Base-by-base conservation (phyloP, 2,888 invertebrate species). In the Parnassius smintheus region DNA sequence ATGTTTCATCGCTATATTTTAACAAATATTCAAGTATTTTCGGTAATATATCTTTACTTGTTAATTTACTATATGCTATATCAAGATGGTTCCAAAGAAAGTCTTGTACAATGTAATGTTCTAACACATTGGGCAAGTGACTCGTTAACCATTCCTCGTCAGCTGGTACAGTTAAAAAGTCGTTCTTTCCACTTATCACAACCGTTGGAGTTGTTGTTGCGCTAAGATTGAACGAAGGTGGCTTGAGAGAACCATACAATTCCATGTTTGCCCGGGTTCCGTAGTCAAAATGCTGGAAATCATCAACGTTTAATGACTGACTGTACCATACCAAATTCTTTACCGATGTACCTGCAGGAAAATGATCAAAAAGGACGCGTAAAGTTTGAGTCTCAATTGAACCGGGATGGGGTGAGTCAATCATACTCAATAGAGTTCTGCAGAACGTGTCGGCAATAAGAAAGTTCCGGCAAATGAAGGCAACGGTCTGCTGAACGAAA, bases 131-230 rank as follows among this genome's bases (percentile, higher is more conserved):
- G 0, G 94, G 93, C 41, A 96, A 76, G 57, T 88, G 78, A 0
- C 78, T 73, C 42, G 91, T 78, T 65, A 95, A 73, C 72, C 92
- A 91, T 50, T 90, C 73, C 1, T 94, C 92, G 60, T 95, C 94
- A 72, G 85, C 80, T 0, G 86, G 79, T 92, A 93, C 71, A 93
- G 86, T 93, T 88, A 94, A 76, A 93, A 95, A 72, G 92, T 94
- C 88, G 48, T 83, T 85, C 10, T 66, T 70, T 0, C 88, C 88
- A 56, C 86, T 84, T 46, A 89, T 70, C 7, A 76, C 68, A 2
- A 88, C 71, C 2, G 81, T 68, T 1, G 88, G 88, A 0, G 74
- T 72, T 0, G 71, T 75, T 10, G 80, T 78, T 2, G 82, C 81
- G 64, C 70, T 79, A 0, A 86, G 64, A 56, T 84, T 84, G 42